Evolutionary conservation across 2,797 vertebrate species (phyloP).

Genomic region (Neoniphon sammara): DNA sequence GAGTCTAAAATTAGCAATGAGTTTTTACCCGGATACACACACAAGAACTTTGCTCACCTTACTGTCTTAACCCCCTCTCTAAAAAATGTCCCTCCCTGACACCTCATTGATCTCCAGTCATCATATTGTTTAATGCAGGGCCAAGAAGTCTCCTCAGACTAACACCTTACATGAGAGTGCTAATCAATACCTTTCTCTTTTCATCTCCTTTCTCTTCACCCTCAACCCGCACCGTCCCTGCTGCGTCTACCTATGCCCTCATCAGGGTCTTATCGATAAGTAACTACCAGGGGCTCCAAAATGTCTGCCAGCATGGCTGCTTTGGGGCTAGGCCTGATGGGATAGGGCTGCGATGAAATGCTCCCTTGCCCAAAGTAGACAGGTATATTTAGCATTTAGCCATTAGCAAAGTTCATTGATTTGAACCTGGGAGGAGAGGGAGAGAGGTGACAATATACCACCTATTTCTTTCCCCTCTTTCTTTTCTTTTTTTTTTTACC

Average conservation of each 20-base stretch:
- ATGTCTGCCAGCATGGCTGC: constrained; percentile 50
- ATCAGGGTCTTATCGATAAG: constrained; percentile 57
- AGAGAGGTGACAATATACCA: constrained; percentile 53
- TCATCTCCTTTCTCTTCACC: constrained; percentile 25
- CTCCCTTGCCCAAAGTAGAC: constrained; percentile 37
- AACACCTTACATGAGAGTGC: constrained; percentile 38
- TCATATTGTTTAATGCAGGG: constrained; percentile 58
- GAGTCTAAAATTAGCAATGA: no score
- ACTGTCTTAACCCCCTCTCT: constrained; percentile 19
- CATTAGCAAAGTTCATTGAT: constrained; percentile 68
- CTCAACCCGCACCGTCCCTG: constrained; percentile 29
- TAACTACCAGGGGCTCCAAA: constrained; percentile 51
- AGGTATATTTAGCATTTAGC: constrained; percentile 75
- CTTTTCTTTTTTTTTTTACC: constrained; percentile 24
- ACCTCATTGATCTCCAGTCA: constrained; percentile 54
- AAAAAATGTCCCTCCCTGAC: constrained; percentile 29
- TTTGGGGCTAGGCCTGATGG: constrained; percentile 28
- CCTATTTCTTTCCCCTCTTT: background rate
- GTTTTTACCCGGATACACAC: no score
- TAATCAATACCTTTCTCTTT: constrained; percentile 61
- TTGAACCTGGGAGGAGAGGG: constrained; percentile 47
- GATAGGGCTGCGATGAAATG: constrained; percentile 36
- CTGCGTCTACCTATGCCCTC: constrained; percentile 17
- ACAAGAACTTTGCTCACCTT: background rate
- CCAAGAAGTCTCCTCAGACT: constrained; percentile 47